Percentiles rank a stretch among this genome's conserved stretches.
Conservation (phyloP, 37 sponge, comb jelly and placozoan genomes). For the Crambe crambe region DNA sequence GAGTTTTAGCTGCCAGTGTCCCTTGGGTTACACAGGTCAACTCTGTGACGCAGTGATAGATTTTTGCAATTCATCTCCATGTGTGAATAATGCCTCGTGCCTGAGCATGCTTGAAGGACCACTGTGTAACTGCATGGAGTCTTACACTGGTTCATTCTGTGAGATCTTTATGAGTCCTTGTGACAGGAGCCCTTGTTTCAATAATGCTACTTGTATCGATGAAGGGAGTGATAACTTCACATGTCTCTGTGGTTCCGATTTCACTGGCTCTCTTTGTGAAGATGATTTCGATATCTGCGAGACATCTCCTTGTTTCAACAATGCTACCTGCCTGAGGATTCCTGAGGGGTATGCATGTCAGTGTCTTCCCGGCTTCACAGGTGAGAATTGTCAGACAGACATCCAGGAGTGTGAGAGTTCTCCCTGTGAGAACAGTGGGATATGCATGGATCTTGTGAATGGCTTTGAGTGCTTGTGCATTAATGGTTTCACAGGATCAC, state of each 20-base stretch:
- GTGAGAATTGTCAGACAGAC: constrained; percentile 23
- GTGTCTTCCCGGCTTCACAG: constrained; percentile 60
- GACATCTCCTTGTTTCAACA: constrained; percentile 51
- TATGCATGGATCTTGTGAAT: constrained; percentile 46
- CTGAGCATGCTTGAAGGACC: constrained; percentile 1
- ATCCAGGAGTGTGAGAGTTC: constrained; percentile 28
- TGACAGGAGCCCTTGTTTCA: constrained; percentile 23
- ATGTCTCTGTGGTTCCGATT: constrained; percentile 61
- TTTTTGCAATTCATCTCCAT: constrained; percentile 20
- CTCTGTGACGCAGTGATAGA: constrained; percentile 33
- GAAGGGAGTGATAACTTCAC: neutral
- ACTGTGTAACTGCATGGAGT: constrained; percentile 18
- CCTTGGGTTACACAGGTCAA: constrained; percentile 51
- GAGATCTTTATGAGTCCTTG: neutral
- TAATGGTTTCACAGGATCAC: constrained; percentile 47
- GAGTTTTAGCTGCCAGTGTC: constrained; percentile 50
- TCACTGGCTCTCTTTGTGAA: constrained; percentile 56
- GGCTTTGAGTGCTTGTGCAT: constrained; percentile 52
- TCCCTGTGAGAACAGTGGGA: constrained; percentile 55
- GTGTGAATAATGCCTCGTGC: constrained; percentile 52
- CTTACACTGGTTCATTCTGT: constrained; percentile 50
- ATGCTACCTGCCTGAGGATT: constrained; percentile 26
- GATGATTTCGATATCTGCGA: constrained; percentile 19
- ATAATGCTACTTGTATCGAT: constrained; percentile 41
- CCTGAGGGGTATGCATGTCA: constrained; percentile 28